A percentile compares a stretch with the other conserved stretches of the same genome.
phyloP scores from a whole-genome alignment of 2,113 vertebrate species.

The Zapornia atra region DNA sequence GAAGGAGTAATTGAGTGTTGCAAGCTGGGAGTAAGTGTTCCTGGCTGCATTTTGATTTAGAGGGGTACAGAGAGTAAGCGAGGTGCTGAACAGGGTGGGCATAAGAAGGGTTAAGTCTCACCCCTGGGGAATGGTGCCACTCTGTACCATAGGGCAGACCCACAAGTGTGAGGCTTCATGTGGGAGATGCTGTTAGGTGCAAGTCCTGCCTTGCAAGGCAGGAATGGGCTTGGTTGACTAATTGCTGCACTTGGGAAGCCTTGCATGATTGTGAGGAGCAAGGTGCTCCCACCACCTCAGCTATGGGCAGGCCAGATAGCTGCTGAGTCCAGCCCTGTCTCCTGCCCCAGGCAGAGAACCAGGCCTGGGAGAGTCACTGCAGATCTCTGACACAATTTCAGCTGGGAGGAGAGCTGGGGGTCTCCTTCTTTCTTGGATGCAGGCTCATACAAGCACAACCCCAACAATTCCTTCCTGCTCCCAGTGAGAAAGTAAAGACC shows the following conservation, averaged over 20 bases:
- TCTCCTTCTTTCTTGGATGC: not conserved
- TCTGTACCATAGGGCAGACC: no score
- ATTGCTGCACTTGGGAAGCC: not conserved
- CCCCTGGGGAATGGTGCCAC: accelerated
- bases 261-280: accelerated
- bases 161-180: accelerated
- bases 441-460: not conserved
- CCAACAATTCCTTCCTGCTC: not conserved
- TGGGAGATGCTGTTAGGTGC: not conserved
- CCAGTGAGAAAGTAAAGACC: not conserved
- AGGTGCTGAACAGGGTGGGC: not conserved
- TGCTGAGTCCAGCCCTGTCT: not conserved
- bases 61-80: accelerated
- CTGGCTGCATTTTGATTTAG: slow-evolving; percentile 34
- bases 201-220: not conserved
- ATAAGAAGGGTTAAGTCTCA: not conserved
- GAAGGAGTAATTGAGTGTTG: slow-evolving; percentile 54
- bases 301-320: not conserved
- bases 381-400: not conserved
- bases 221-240: accelerated
- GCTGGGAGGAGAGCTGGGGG: not conserved
- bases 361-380: not conserved
- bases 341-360: not conserved
- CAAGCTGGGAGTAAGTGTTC: slow-evolving; percentile 35
- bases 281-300: accelerated